Conservation (phyloP, 2,888 invertebrate genomes). For the Gastracanthus pulcherrimus region DNA sequence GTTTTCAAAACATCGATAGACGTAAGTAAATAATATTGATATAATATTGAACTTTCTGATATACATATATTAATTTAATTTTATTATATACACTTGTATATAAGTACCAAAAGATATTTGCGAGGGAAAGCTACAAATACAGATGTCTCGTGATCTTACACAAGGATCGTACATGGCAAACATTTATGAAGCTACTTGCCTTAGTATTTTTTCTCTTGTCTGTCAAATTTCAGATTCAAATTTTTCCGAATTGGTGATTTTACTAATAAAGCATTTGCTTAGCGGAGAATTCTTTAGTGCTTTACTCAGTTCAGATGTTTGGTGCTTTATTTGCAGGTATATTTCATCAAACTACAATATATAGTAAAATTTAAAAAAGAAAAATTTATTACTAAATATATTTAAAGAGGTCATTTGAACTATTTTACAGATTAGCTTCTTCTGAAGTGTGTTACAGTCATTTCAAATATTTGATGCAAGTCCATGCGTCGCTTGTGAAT, state of each 20-base stretch:
- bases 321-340: constrained; percentile 71
- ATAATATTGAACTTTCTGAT: not conserved
- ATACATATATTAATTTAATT: not conserved
- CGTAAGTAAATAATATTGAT: constrained; percentile 57
- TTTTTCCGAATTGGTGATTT: constrained; percentile 64
- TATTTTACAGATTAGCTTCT: constrained; percentile 65
- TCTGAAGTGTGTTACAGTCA: constrained; percentile 67
- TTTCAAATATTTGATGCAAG: constrained; percentile 66
- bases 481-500: constrained; percentile 63
- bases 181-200: constrained; percentile 70
- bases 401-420: not conserved
- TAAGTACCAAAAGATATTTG: constrained; percentile 68
- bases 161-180: constrained; percentile 56
- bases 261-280: constrained; percentile 70
- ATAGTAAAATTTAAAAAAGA: no score
- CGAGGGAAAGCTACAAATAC: constrained; percentile 61
- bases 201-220: constrained; percentile 64
- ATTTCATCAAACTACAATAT: not conserved
- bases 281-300: constrained; percentile 68
- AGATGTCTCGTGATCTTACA: constrained; percentile 52
- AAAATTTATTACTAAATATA: no score
- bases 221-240: constrained; percentile 63
- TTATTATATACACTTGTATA: not conserved
- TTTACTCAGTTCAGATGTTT: constrained; percentile 69
- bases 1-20: constrained; percentile 63